Evolutionary conservation across 2,797 vertebrate species (phyloP), one percentile per base, ranked within the genome.

Genomic region (Coregonus suidteri): DNA sequence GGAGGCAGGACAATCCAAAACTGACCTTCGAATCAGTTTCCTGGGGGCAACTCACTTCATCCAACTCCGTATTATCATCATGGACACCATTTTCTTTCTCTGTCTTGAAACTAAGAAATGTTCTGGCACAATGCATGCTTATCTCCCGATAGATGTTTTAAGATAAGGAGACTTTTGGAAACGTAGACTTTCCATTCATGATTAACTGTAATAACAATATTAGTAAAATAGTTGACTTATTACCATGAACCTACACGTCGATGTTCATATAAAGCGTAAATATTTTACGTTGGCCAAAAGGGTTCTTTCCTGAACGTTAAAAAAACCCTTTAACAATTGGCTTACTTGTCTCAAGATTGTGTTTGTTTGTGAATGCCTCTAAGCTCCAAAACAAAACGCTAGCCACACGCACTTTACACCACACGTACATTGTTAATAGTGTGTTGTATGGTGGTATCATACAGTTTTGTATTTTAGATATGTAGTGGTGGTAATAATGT

Each of bases 281-380:
- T 54, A 73, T 15, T 51, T 34, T 54, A 4, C 4, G 18, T 75
- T 62, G 41, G 20, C 16, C n/a, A 52, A 30, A 34, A 6, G 13
- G 30, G 64, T 30, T 34, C 64, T 70, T 31, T 53, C 7, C 5
- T 66, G 18, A 59, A 34, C 13, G 15, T 37, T 70, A 75, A 64
- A 4, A 75, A 64, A 4, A 16, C 1, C 15, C 15, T 16, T 31
- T 66, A 59, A 34, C 75, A 75, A 73, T 70, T 16, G 73, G 73
- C 77, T 16, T n/a, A 56, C 1, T 76, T 41, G 65, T 75, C 56
- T 62, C 64, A 7, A 54, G 65, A 72, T 73, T 64, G 66, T 64
- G 66, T 41, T 78, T 79, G 78, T 82, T 85, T 84, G 34, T 79
- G 78, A n/a, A 68, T 86, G 76, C 77, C 64, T 73, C 77, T 62